A percentile compares a stretch with the other conserved stretches of the same genome.
phyloP scores from a whole-genome alignment of 2,797 vertebrate genomes.

The Notamacropus eugenii region DNA sequence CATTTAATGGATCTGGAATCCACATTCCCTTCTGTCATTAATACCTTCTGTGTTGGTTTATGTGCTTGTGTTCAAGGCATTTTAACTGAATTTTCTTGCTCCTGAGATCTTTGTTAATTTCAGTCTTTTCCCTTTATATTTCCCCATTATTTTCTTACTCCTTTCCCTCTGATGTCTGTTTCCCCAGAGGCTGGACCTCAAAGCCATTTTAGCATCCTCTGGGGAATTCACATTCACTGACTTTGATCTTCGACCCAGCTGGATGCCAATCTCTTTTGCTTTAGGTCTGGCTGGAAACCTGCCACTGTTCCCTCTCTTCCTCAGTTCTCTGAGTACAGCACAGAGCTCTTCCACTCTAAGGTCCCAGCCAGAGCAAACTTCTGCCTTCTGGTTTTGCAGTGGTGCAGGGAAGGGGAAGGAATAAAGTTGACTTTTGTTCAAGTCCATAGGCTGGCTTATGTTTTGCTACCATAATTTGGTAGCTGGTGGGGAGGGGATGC shows the following conservation, averaged over 20 bases:
- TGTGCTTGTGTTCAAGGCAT: not conserved
- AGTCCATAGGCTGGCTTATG: not conserved
- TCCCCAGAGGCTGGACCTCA: not conserved
- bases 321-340: not conserved
- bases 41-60: not conserved
- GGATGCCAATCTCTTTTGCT: not conserved
- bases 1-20: not conserved
- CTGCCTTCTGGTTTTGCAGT: not conserved
- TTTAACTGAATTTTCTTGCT: not conserved
- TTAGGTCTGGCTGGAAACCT: not conserved
- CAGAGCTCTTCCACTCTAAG: not conserved
- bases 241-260: not conserved
- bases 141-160: not conserved
- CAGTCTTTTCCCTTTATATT: not conserved
- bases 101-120: not conserved
- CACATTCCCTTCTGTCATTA: not conserved
- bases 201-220: not conserved
- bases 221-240: not conserved
- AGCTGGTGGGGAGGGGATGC: not conserved
- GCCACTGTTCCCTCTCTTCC: not conserved
- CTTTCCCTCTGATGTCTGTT: not conserved
- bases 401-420: not conserved
- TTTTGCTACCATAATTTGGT: not conserved
- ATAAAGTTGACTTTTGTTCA: not conserved
- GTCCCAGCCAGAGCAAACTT: not conserved